Conservation (phyloP, 2,888 invertebrate species). For the Argynnis bischoffii region DNA sequence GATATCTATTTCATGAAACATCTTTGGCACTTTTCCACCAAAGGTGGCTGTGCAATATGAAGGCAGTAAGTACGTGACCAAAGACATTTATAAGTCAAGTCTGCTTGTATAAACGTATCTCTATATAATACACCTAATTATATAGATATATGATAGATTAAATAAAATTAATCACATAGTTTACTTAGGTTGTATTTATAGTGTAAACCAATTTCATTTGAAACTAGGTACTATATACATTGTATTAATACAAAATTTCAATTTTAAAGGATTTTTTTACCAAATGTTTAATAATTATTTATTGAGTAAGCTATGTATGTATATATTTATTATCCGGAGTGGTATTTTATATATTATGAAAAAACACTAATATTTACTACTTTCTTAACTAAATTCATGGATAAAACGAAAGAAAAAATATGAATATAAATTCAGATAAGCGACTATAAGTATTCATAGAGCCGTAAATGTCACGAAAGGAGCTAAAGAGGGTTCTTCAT, state of each 20-base stretch:
- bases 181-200: no score
- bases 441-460: constrained; percentile 36
- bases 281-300: no score
- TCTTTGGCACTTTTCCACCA: constrained; percentile 43
- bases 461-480: constrained; percentile 60
- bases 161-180: no score
- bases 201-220: no score
- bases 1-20: constrained; percentile 42
- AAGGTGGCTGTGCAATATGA: constrained; percentile 40
- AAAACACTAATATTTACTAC: not conserved
- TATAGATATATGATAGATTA: not conserved
- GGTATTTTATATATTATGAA: not conserved
- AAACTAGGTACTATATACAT: no score
- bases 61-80: constrained; percentile 42
- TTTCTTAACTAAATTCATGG: not conserved
- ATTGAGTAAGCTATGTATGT: no score
- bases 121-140: not conserved
- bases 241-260: no score
- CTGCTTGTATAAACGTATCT: not conserved
- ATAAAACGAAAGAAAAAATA: constrained; percentile 11
- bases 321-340: not conserved
- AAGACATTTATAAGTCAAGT: constrained; percentile 16
- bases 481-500: constrained; percentile 52
- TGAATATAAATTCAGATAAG: constrained; percentile 33
- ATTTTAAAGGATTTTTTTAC: no score